Percentiles rank a stretch among this genome's conserved stretches.
Evolutionary conservation across 2,113 vertebrate species (phyloP).

Genomic region (Chiloscyllium plagiosum): DNA sequence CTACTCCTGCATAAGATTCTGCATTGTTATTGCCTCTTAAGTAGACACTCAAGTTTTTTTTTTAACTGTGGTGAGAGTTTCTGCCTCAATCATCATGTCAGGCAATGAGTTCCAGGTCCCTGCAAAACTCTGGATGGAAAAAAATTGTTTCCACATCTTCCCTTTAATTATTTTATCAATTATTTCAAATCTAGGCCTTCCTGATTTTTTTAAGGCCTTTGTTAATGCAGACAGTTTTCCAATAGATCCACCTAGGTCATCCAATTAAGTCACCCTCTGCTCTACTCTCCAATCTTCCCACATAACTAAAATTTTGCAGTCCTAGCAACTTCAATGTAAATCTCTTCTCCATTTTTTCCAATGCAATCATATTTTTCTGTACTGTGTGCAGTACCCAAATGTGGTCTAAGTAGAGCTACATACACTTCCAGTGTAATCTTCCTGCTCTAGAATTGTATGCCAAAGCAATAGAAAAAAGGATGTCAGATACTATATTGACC

Average conservation of each 20-base stretch:
- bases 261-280: not conserved
- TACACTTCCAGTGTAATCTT: not conserved
- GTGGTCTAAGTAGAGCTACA: not conserved
- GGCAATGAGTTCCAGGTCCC: not conserved
- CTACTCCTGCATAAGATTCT: not conserved
- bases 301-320: not conserved
- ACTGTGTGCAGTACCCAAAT: not conserved
- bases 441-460: not conserved
- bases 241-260: not conserved
- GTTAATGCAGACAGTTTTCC: not conserved
- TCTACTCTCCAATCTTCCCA: not conserved
- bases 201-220: not conserved
- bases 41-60: not conserved
- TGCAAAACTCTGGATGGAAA: not conserved
- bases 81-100: not conserved
- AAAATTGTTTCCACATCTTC: not conserved
- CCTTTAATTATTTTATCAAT: not conserved
- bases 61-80: not conserved
- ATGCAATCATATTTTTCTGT: not conserved
- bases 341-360: not conserved
- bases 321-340: not conserved
- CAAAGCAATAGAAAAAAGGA: not conserved
- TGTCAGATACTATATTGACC: not conserved
- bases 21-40: not conserved
- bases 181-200: not conserved